Evolutionary conservation across 2,888 invertebrate genomes (phyloP).

Genomic region (Drymonia ruficornis): DNA sequence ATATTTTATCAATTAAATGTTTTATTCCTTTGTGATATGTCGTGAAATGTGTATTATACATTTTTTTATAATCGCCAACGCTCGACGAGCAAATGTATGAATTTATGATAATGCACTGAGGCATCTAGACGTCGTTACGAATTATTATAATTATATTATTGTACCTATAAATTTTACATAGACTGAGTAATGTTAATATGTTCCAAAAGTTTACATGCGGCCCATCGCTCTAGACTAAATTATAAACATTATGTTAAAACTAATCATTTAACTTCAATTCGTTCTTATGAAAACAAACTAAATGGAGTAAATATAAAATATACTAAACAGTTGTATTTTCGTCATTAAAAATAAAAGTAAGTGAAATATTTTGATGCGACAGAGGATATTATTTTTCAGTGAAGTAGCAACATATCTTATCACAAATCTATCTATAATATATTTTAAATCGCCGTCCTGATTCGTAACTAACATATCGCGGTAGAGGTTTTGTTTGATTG

Average conservation of each 20-base stretch:
- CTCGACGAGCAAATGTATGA: slow-evolving; percentile 43
- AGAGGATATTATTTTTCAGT: slow-evolving; percentile 45
- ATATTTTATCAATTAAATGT: slow-evolving; percentile 29
- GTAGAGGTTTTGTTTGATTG: slow-evolving; percentile 45
- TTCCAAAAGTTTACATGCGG: slow-evolving; percentile 53
- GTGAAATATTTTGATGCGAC: slow-evolving; percentile 39
- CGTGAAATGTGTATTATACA: slow-evolving; percentile 32
- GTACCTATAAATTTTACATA: slow-evolving; percentile 57
- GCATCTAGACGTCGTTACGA: slow-evolving; percentile 56
- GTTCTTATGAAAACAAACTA: slow-evolving; percentile 32
- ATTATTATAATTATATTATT: slow-evolving; percentile 56
- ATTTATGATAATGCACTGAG: slow-evolving; percentile 50
- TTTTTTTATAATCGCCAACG: slow-evolving; percentile 45
- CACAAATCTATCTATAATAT: slow-evolving; percentile 41
- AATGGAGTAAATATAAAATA: slow-evolving; percentile 12
- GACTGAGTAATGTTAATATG: slow-evolving; percentile 78
- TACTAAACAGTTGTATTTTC: slow-evolving; percentile 13
- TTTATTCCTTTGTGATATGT: slow-evolving; percentile 30
- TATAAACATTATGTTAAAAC: slow-evolving; percentile 28
- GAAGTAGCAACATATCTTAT: slow-evolving; percentile 48
- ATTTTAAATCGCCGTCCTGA: slow-evolving; percentile 69
- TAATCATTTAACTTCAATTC: slow-evolving; percentile 23
- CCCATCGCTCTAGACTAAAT: slow-evolving; percentile 39
- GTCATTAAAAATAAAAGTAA: slow-evolving; percentile 24
- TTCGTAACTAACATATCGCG: slow-evolving; percentile 75